Percentiles rank a stretch among this genome's conserved stretches.
phyloP scores from a whole-genome alignment of 2,797 vertebrate genomes.

The Balearica regulorum region DNA sequence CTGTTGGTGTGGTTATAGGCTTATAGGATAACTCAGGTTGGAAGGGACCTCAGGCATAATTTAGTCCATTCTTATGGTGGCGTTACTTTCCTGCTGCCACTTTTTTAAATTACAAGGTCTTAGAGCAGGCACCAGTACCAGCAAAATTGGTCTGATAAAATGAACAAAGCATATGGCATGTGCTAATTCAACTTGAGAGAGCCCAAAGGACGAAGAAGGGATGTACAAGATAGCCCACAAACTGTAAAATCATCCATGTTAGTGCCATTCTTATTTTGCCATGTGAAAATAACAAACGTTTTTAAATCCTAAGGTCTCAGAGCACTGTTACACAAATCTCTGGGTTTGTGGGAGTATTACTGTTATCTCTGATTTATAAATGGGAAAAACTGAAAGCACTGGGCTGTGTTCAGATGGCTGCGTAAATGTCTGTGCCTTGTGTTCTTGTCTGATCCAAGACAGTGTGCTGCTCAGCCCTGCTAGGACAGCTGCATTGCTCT shows the following conservation, averaged over 20 bases:
- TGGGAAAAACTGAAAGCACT: neutral
- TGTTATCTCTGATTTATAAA: neutral
- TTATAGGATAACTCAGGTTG: neutral
- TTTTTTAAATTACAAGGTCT: neutral
- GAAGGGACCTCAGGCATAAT: neutral
- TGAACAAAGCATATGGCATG: neutral
- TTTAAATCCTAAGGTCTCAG: neutral
- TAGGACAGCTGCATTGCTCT: neutral
- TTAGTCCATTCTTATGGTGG: neutral
- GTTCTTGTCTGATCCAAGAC: neutral
- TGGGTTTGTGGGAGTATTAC: neutral
- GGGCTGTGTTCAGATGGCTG: neutral
- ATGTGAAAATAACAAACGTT: neutral
- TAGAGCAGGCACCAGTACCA: neutral
- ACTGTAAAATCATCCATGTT: neutral
- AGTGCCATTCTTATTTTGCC: neutral
- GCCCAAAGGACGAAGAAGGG: neutral
- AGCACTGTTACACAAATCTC: neutral
- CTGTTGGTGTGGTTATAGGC: neutral
- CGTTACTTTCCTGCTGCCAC: neutral
- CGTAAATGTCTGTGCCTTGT: neutral
- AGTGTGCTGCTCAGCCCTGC: neutral
- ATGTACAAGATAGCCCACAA: neutral
- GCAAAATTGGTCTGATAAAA: neutral
- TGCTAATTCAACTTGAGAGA: neutral